Base-by-base conservation (phyloP, 2,797 vertebrate genomes). In the Cottoperca gobio region DNA sequence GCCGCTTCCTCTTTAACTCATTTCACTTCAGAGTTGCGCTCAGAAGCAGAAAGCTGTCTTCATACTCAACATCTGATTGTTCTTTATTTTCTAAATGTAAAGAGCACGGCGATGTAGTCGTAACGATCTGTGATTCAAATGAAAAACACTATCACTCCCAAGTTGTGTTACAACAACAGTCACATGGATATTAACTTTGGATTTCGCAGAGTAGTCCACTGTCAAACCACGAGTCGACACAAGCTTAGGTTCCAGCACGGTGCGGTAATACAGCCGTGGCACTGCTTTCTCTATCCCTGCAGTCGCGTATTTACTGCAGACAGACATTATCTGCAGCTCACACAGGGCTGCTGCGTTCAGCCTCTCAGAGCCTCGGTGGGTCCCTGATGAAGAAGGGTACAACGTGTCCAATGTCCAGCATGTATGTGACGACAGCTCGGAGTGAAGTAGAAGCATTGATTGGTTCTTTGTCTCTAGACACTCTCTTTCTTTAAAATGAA, bases 1-100 rank as follows among this genome's bases (percentile, higher is more conserved):
- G 60, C 45, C 43, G 45, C 72, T 76, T 85, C 72, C 72, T 72
- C 28, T 42, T 52, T 26, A 24, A 53, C 48, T 42, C 8, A n/a
- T 62, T 52, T 57, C 31, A 6, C 50, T 39, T 23, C 63, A 21
- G 8, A 16, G 5, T 21, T 31, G 49, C 37, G 43, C 9, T 70
- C 5, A 16, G 2, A 19, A 1, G 11, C 17, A 45, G 16, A 13
- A 7, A 6, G 2, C 26, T 23, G 14, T 46, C 19, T 28, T 53
- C 23, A 28, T 1, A 5, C 9, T n/a, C 3, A 5, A 6, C 8
- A 26, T 48, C 40, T 57, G 2, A 17, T 8, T 52, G 0, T 31
- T 6, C 5, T 13, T 8, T 2, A 7, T 42, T 37, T 54, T 39
- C 5, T 7, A 24, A 45, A 14, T 39, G 67, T 23, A 21, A 61